Evolutionary conservation across 2,888 invertebrate genomes (phyloP).

Genomic region (Drosophila atripex): DNA sequence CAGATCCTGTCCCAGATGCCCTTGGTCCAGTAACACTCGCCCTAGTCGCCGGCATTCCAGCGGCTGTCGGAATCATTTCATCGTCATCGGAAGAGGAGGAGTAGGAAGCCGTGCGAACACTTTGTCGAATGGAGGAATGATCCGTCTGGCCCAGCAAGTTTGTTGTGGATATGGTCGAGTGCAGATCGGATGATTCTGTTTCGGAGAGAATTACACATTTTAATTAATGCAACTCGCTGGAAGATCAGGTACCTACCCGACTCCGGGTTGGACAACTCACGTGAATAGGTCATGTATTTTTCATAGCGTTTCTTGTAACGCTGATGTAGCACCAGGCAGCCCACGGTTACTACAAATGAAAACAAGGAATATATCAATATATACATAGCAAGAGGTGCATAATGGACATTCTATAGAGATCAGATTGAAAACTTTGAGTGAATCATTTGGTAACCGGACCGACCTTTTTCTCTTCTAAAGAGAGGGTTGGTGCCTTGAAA

Average conservation of each 20-base stretch:
- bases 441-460: slow-evolving; percentile 74
- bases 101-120: slow-evolving; percentile 77
- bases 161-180: slow-evolving; percentile 81
- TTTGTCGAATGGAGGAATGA: slow-evolving; percentile 57
- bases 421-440: slow-evolving; percentile 83
- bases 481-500: not conserved
- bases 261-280: slow-evolving; percentile 85
- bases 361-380: slow-evolving; percentile 16
- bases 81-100: slow-evolving; percentile 82
- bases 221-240: not conserved
- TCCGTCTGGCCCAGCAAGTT: slow-evolving; percentile 79
- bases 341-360: slow-evolving; percentile 88
- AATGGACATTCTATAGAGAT: slow-evolving; percentile 19
- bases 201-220: not conserved
- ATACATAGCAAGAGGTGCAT: not conserved
- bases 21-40: slow-evolving; percentile 9
- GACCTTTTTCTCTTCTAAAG: not conserved
- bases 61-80: slow-evolving; percentile 73
- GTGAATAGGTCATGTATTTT: slow-evolving; percentile 87
- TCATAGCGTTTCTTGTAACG: slow-evolving; percentile 89
- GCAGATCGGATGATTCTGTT: slow-evolving; percentile 74
- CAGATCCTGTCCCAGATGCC: slow-evolving; percentile 28
- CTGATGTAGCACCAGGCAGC: slow-evolving; percentile 92
- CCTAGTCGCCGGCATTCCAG: slow-evolving; percentile 40
- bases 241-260: slow-evolving; percentile 70